Base-by-base conservation (phyloP, 2,113 vertebrate genomes). In the Scartelaos histophorus region DNA sequence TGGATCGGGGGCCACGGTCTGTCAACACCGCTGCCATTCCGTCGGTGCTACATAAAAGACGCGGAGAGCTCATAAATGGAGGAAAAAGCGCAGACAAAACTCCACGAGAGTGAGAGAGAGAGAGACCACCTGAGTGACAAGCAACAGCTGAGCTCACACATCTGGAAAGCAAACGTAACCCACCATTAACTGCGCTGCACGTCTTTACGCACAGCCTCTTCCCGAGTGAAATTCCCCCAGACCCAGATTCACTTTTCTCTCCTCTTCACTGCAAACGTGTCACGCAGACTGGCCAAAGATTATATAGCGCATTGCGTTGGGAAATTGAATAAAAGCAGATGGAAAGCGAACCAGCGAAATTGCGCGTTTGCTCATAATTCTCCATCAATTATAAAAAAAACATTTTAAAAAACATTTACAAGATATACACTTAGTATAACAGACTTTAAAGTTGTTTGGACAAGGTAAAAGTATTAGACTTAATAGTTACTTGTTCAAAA, bases 101-200 rank as follows among this genome's bases (percentile, higher is more conserved):
- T 70, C 15, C 68, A 43, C 38, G 38, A 43, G 29, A 29, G 67
- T 72, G 67, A 71, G 75, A 82, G 38, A 43, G 29, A 29, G 67
- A 74, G 67, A 71, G 75, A 82, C 76, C 83, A 88, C 87, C 89
- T 89, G 88, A 94, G 90, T 94, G 95, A 96, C 95, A 95, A 86
- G 92, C 93, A 94, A 92, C 95, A 95, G 94, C 95, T 95, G 95
- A 96, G 94, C 90, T 88, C 89, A 91, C 90, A 95, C 95, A 95
- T 94, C 95, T 95, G 95, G 94, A 90, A 84, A 91, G 82, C 67
- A 76, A 83, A 78, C 16, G 67, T 47, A 80, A 67, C 65, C 75
- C 74, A 69, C 70, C 71, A 74, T 76, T 83, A 79, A 43, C 60
- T 66, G 85, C 51, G 1, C 51, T 54, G 51, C 51, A 9, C 82